Evolutionary conservation across 2,888 invertebrate species (phyloP), one percentile per base, ranked within the genome.

Genomic region (Monopis laevigella): DNA sequence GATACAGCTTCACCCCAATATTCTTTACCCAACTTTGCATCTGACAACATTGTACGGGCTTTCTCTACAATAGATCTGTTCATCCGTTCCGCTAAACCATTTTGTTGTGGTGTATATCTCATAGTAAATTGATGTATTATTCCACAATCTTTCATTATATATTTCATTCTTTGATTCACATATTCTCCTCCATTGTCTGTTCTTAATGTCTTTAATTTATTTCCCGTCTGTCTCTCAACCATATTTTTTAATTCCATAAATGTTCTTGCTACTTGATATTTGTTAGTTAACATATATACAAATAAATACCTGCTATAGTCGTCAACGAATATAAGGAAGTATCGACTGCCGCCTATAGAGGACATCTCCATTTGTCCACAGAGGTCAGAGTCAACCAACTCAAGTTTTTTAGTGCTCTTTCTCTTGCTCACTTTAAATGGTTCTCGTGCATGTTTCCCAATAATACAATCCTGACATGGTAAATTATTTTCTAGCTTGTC

Each of bases 311-410:
- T 24, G 16, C 19, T 3, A 19, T 28, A 27, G 45, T 63, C 61
- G 52, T 69, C 68, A 30, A 59, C 53, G 27, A 67, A 60, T 1
- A 56, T 56, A 8, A 63, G 39, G 41, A 64, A 61, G 49, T 39
- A 17, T 39, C 39, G 32, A 35, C 39, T 29, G 19, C 43, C 43
- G n/a, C 45, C 42, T 16, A 43, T 35, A 34, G 40, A 43, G 8
- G 30, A 38, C n/a, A 34, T 11, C 14, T 41, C 21, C 19, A 34
- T 16, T 12, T 30, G 57, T 28, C 62, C 63, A 46, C 62, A 61
- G 4, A 65, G 36, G 45, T 65, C 65, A 3, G 57, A 43, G 41
- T 65, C 62, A 2, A 67, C 42, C 14, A 60, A 11, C 19, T 62
- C 56, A 18, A 67, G 43, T 19, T 49, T 8, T 26, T 46, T 40